Conservation (phyloP, 2,113 vertebrate species). For the Carassius gibelio region DNA sequence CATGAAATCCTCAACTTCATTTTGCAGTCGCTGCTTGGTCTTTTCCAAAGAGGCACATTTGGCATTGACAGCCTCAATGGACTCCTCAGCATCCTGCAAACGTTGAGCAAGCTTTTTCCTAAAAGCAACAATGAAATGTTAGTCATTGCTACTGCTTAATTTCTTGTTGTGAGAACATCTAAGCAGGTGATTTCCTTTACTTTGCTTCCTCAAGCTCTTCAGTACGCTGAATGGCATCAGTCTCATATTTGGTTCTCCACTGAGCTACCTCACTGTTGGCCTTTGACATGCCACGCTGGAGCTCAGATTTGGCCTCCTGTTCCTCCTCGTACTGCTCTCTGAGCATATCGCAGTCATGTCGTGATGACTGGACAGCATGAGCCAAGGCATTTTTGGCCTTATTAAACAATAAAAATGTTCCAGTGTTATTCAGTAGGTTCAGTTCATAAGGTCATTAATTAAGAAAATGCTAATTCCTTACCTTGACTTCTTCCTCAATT, state of each 20-base stretch:
- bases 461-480: neutral
- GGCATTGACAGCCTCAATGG: slow-evolving; percentile 71
- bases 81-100: slow-evolving; percentile 74
- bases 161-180: neutral
- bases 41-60: slow-evolving; percentile 75
- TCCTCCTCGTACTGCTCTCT: slow-evolving; percentile 76
- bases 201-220: slow-evolving; percentile 80
- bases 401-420: too few species aligned
- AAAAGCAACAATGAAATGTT: neutral
- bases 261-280: too few species aligned
- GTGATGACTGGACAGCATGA: slow-evolving; percentile 51
- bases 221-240: slow-evolving; percentile 47
- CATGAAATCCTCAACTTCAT: slow-evolving; percentile 75
- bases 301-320: slow-evolving; percentile 71
- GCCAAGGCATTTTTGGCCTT: slow-evolving; percentile 33
- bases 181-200: slow-evolving; percentile 56
- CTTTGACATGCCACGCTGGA: slow-evolving; percentile 71
- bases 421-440: too few species aligned
- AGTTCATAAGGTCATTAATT: too few species aligned
- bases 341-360: slow-evolving; percentile 75
- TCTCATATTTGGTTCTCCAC: too few species aligned
- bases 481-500: neutral
- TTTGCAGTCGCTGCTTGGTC: slow-evolving; percentile 70
- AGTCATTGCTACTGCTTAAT: slow-evolving; percentile 5
- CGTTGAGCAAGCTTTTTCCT: slow-evolving; percentile 77